Base-by-base conservation (phyloP, 2,113 vertebrate species). In the Nycticryphes semicollaris region DNA sequence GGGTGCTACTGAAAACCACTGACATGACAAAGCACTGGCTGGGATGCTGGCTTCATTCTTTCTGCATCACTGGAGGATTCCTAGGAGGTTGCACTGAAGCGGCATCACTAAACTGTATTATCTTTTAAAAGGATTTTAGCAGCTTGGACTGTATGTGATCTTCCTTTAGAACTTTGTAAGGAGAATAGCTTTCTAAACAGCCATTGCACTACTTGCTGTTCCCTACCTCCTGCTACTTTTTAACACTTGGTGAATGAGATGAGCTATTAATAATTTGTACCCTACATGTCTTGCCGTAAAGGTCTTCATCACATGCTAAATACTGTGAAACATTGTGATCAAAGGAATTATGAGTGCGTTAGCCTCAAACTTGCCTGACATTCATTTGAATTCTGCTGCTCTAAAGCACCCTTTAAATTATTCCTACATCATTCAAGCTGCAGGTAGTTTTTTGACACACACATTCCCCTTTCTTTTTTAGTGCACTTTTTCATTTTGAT, bases 211-310 rank as follows among this genome's bases (percentile, higher is more conserved):
- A 14, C 67, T 53, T 66, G 45, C 59, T 67, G 28, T 73, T 79
- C 74, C 59, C 28, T 45, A 25, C 60, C 78, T 84, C 33, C 90
- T 92, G 77, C 78, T 84, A 64, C 51, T 59, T 89, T 74, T 78
- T 63, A 84, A 59, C 53, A 60, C 56, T 59, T 70, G 66, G 25
- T 86, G 60, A 96, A 84, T 84, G 56, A 74, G 73, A 81, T 75
- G 28, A 74, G 51, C 69, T 92, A 78, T 92, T 93, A 90, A 84
- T 93, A 94, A 92, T 92, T 90, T 50, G 51, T 89, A 81, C 60
- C 64, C 23, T 73, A 17, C 35, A 91, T 95, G 88, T 77, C 54
- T 54, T 84, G 63, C 43, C 9, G 28, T 86, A 90, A 95, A 84
- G 53, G 66, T 89, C 45, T 94, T 81, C 48, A 72, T 92, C 94